Evolutionary conservation across 1,140 invertebrate species (phyloP).

Genomic region (Alviniconcha marisindica): DNA sequence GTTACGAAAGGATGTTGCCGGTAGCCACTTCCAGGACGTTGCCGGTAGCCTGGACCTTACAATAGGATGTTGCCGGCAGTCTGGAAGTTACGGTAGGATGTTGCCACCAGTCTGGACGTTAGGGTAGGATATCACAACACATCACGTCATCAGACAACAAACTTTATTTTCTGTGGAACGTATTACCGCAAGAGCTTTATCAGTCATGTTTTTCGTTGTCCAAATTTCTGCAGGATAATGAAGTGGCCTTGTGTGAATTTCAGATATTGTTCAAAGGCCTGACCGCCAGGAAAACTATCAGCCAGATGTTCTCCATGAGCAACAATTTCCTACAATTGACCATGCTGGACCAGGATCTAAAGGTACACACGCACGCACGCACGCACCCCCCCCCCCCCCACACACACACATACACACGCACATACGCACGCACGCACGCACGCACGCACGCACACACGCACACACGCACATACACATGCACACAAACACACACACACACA

Average conservation of each 20-base stretch:
- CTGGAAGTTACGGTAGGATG: too few relatives aligned
- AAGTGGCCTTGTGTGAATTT: not conserved
- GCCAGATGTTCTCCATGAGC: conserved; percentile 32
- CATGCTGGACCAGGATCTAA: conserved; percentile 1
- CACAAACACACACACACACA: conserved; percentile 1
- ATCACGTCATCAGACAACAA: too few relatives aligned
- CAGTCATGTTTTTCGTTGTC: too few relatives aligned
- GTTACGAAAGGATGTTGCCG: too few relatives aligned
- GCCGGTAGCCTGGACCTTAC: too few relatives aligned
- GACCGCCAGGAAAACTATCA: not conserved
- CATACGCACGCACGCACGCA: not conserved
- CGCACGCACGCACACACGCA: conserved; percentile 7
- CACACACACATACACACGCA: conserved; percentile 12
- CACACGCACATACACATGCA: conserved; percentile 4
- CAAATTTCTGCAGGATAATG: too few relatives aligned
- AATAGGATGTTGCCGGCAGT: too few relatives aligned
- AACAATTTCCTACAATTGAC: conserved; percentile 31
- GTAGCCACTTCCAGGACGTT: too few relatives aligned
- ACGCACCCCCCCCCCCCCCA: not conserved
- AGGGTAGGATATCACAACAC: too few relatives aligned
- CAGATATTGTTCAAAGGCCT: not conserved
- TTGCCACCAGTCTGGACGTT: too few relatives aligned
- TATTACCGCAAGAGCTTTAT: too few relatives aligned
- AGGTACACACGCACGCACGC: not conserved
- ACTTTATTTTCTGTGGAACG: too few relatives aligned